Conservation (phyloP, 2,888 invertebrate genomes). For the Dicranocentrus wangi region DNA sequence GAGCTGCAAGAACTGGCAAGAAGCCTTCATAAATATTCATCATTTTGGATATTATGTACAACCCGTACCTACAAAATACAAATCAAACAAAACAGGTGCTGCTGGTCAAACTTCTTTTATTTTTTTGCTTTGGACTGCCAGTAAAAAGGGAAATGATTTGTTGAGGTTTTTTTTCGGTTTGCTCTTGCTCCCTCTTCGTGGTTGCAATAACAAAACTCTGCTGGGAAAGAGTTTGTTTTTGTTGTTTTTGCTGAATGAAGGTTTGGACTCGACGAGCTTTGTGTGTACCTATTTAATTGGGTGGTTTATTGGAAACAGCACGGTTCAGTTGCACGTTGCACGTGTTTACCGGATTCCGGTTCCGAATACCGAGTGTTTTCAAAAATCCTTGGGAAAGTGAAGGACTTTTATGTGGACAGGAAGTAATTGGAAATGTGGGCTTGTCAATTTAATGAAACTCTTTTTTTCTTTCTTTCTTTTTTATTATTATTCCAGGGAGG, state of each 20-base stretch:
- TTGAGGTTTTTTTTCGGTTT: neutral
- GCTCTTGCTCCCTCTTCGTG: too few species aligned
- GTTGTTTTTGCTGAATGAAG: neutral
- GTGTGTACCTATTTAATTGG: neutral
- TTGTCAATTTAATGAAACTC: neutral
- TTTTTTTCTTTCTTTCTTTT: neutral
- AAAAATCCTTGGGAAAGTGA: neutral
- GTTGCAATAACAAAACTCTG: neutral
- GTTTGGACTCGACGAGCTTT: neutral
- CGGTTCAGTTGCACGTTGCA: neutral
- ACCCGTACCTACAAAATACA: neutral
- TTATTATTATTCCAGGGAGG: conserved; percentile 73
- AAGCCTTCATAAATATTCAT: too few species aligned
- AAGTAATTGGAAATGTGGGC: neutral
- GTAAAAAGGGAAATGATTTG: neutral
- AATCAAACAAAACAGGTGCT: neutral
- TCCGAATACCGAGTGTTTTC: neutral
- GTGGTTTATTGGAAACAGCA: too few species aligned
- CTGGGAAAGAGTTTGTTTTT: neutral
- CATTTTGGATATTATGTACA: too few species aligned
- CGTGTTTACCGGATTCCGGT: neutral
- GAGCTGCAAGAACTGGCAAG: too few species aligned
- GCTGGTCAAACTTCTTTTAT: neutral
- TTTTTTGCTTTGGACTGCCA: neutral
- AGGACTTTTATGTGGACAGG: neutral